Base-by-base conservation (phyloP, 2,888 invertebrate species). In the Drosophila sordidula region DNA sequence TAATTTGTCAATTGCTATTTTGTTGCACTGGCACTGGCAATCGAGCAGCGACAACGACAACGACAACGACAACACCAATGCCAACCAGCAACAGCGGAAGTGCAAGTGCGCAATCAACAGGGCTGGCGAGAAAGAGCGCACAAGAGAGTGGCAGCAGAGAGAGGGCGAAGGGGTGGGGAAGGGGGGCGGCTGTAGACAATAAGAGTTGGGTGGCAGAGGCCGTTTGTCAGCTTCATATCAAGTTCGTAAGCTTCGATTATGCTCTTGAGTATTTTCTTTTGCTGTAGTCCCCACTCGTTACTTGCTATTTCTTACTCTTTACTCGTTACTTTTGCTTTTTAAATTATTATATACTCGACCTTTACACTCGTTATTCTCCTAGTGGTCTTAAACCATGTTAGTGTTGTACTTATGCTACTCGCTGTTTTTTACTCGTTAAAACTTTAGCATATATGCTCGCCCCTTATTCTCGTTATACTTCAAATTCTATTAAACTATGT, bases 1-100 rank as follows among this genome's bases (percentile, higher is more conserved):
- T 85, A 85, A 85, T 85, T 85, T 85, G 84, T 85, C 84, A 85
- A 81, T 87, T 84, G 87, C 84, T 84, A 87, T 85, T 87, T 87
- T 84, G 84, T 83, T 78, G 86, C 72, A 70, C 69, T 69, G 62
- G 84, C 71, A 68, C 70, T 74, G 68, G 44, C 69, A 61, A 18
- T 51, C 49, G 14, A 39, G 32, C 22, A 29, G 8, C 29, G 8
- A 29, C 69, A 61, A 58, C 58, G 36, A 11, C 54, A 51, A 46
- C 58, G 45, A n/a, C 65, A 46, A 18, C 63, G 34, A 26, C 71
- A 47, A 51, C 57, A 50, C 16, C 59, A 56, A 57, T 49, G 58
- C 47, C 49, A 39, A 34, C 18, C 47, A 64, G 41, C 47, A 36
- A 26, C 78, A 71, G 57, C 83, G 86, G 83, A 83, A 83, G 86